phyloP scores from a whole-genome alignment of 2,797 vertebrate genomes.

The Rhodeus uyekii region DNA sequence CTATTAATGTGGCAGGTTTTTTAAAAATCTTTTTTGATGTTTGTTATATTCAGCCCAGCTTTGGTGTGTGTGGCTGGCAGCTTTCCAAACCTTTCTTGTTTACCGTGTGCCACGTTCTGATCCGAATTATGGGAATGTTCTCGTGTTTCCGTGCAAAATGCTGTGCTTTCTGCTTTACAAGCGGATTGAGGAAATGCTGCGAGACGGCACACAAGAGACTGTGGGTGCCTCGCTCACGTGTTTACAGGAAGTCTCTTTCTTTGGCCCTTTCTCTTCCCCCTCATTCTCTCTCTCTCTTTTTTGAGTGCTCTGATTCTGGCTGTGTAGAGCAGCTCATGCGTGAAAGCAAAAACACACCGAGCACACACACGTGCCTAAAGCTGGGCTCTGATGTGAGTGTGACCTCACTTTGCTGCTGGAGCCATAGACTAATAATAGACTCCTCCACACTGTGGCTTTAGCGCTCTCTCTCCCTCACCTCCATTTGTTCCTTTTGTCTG shows the following conservation, averaged over 20 bases:
- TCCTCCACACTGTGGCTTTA: constrained; percentile 31
- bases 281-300: constrained; percentile 14
- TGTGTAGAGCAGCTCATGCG: constrained; percentile 32
- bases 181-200: constrained; percentile 37
- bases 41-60: neutral
- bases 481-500: constrained; percentile 26
- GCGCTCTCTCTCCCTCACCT: constrained; percentile 23
- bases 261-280: constrained; percentile 9
- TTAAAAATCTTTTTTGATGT: neutral
- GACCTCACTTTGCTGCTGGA: constrained; percentile 50
- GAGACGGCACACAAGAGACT: constrained; percentile 22
- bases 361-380: constrained; percentile 44
- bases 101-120: neutral
- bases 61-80: neutral
- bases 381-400: constrained; percentile 46
- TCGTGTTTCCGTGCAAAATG: constrained; percentile 17
- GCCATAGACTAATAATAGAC: constrained; percentile 46
- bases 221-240: constrained; percentile 14
- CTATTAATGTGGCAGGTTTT: neutral
- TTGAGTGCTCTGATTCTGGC: constrained; percentile 5
- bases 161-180: constrained; percentile 30
- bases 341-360: constrained; percentile 39
- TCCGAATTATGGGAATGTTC: constrained; percentile 7
- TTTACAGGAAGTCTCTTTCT: constrained; percentile 37
- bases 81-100: constrained; percentile 9